Evolutionary conservation across 2,113 vertebrate species (phyloP).

Genomic region (Dipodomys ordii): DNA sequence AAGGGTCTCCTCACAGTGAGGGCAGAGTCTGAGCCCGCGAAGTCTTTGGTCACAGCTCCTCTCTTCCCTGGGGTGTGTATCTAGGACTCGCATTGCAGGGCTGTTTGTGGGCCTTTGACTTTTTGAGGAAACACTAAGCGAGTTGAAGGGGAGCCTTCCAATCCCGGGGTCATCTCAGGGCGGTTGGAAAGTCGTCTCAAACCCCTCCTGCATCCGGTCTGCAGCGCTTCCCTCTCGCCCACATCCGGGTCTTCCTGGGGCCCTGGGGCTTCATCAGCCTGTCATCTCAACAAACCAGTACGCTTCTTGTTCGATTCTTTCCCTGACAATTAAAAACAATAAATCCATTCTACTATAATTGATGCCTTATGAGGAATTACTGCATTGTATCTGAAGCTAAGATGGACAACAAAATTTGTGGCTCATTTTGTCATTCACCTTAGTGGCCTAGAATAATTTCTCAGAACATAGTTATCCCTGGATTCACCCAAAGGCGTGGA

Average conservation of each 20-base stretch:
- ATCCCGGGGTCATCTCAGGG: neutral
- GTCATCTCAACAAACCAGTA: neutral
- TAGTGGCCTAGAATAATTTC: neutral
- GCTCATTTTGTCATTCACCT: too few relatives aligned
- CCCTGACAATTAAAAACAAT: neutral
- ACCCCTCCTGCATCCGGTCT: neutral
- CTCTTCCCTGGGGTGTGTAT: neutral
- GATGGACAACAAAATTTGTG: neutral
- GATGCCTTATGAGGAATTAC: neutral
- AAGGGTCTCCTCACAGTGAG: too few relatives aligned
- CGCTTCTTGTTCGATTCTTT: neutral
- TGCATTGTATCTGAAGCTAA: neutral
- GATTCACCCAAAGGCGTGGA: neutral
- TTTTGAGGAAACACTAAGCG: conserved; percentile 14
- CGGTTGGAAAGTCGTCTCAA: conserved; percentile 6
- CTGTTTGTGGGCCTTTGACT: conserved; percentile 16
- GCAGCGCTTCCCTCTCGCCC: neutral
- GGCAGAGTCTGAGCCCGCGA: too few relatives aligned
- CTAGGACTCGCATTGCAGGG: neutral
- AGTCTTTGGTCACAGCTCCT: conserved; percentile 5
- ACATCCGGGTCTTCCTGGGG: neutral
- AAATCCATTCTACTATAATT: neutral
- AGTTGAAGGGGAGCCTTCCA: neutral
- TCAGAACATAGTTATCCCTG: neutral
- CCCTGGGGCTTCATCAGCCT: neutral